A percentile compares a stretch with the other conserved stretches of the same genome.
Evolutionary conservation across 1,140 invertebrate genomes (phyloP).

Genomic region (Drosophila carrolli): DNA sequence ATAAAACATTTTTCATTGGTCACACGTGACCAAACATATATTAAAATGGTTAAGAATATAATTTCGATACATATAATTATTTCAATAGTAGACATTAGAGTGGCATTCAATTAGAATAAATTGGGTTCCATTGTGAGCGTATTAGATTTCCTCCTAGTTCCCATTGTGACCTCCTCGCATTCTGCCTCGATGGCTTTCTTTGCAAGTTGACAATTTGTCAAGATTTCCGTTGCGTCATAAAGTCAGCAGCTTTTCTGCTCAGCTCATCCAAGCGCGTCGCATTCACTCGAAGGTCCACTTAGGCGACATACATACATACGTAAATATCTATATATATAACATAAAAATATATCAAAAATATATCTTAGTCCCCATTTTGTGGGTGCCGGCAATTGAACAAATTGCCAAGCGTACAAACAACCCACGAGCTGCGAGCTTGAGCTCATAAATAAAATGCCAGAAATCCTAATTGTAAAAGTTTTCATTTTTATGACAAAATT

Average conservation of each 20-base stretch:
- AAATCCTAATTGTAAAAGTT: slow-evolving; percentile 78
- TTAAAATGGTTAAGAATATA: too few species aligned
- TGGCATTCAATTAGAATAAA: background rate
- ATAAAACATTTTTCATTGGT: too few species aligned
- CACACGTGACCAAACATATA: too few species aligned
- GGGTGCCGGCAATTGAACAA: slow-evolving; percentile 41
- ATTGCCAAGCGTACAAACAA: slow-evolving; percentile 37
- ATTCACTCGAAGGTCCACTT: slow-evolving; percentile 36
- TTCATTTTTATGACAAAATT: slow-evolving; percentile 80
- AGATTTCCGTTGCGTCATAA: slow-evolving; percentile 60
- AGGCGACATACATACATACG: background rate
- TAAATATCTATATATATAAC: background rate
- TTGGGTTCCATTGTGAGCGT: slow-evolving; percentile 3
- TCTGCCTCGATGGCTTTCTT: slow-evolving; percentile 5
- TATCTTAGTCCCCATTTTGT: slow-evolving; percentile 21
- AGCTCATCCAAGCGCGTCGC: slow-evolving; percentile 28
- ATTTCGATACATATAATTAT: background rate
- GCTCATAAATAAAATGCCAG: slow-evolving; percentile 67
- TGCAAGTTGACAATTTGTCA: slow-evolving; percentile 57
- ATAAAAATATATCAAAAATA: background rate
- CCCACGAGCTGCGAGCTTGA: slow-evolving; percentile 15
- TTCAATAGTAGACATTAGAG: slow-evolving; percentile 2
- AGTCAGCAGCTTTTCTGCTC: slow-evolving; percentile 28
- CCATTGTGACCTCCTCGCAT: background rate
- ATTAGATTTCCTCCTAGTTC: background rate